Percentiles rank a stretch among this genome's conserved stretches.
Conservation (phyloP, 2,113 vertebrate genomes). For the Salminus brasiliensis region DNA sequence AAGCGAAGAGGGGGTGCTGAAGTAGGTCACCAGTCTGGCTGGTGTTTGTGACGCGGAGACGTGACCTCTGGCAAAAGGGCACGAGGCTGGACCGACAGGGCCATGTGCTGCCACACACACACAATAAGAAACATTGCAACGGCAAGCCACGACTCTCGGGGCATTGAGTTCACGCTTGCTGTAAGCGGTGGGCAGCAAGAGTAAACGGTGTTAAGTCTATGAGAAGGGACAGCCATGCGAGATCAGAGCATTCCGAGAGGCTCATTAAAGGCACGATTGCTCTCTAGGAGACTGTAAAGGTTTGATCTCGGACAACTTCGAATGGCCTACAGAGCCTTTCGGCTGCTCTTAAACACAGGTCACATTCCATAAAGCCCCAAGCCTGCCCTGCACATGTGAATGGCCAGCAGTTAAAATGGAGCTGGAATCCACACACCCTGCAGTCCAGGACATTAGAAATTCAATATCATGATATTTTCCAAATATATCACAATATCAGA, state of each 20-base stretch:
- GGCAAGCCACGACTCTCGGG: not conserved
- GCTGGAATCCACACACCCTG: slow-evolving; percentile 17
- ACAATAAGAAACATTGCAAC: not conserved
- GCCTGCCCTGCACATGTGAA: slow-evolving; percentile 29
- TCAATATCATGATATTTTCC: no score
- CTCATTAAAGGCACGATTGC: slow-evolving; percentile 10
- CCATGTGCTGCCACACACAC: not conserved
- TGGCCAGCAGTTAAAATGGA: slow-evolving; percentile 25
- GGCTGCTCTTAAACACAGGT: slow-evolving; percentile 42
- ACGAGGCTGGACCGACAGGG: not conserved
- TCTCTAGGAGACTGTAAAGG: slow-evolving; percentile 26
- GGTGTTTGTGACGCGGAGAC: not conserved
- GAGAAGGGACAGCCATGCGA: not conserved
- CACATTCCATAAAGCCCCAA: slow-evolving; percentile 14
- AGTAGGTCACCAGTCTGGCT: not conserved
- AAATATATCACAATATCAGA: no score
- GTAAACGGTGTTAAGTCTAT: not conserved
- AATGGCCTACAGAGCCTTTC: slow-evolving; percentile 18
- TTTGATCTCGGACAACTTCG: not conserved
- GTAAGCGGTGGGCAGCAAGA: not conserved
- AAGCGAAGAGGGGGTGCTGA: not conserved
- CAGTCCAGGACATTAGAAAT: no score
- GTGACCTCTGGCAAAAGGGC: not conserved
- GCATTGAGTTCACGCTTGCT: not conserved
- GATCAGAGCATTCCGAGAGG: slow-evolving; percentile 17